phyloP scores from a whole-genome alignment of 2,113 vertebrate species.

The Helogale parvula region DNA sequence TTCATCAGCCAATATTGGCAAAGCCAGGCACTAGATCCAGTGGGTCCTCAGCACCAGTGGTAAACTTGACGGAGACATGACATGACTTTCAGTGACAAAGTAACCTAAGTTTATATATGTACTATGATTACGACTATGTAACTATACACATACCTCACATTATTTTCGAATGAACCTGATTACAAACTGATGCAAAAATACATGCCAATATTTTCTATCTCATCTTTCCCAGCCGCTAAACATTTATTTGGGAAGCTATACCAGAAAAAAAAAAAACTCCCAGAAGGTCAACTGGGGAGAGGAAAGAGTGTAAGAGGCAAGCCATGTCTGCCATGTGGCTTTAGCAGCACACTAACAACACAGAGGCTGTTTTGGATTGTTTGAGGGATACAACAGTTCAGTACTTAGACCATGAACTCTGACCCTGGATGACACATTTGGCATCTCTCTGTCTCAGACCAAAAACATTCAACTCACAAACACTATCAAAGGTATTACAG shows the following conservation, averaged over 20 bases:
- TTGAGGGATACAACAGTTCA: neutral
- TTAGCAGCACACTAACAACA: neutral
- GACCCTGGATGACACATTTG: neutral
- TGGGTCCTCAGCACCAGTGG: neutral
- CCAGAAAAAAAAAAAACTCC: neutral
- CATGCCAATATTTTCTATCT: neutral
- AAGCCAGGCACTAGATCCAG: neutral
- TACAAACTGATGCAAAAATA: neutral
- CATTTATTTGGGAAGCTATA: neutral
- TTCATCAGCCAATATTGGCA: neutral
- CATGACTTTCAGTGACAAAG: neutral
- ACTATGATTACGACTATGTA: neutral
- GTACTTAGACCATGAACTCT: neutral
- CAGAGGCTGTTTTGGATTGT: neutral
- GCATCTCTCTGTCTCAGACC: neutral
- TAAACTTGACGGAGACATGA: neutral
- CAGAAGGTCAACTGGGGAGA: neutral
- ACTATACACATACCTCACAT: neutral
- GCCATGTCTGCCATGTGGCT: rapidly evolving
- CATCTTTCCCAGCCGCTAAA: neutral
- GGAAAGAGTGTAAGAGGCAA: neutral
- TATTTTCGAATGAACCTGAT: neutral
- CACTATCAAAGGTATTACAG: neutral
- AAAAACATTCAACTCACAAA: neutral
- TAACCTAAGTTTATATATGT: neutral